Conservation (phyloP, 1,140 invertebrate genomes). For the Nasonia longicornis region DNA sequence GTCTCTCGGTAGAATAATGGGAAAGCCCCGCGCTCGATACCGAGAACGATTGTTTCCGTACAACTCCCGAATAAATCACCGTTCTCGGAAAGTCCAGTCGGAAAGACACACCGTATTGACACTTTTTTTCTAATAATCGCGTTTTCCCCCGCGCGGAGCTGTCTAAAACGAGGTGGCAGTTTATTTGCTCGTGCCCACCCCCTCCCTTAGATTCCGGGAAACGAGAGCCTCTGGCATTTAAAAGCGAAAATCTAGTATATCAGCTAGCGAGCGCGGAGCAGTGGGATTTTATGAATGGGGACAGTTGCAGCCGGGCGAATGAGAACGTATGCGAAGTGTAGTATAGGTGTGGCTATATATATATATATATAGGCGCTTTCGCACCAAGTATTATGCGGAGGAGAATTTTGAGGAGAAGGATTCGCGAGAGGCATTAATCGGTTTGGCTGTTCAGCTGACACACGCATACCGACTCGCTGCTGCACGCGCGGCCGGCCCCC, state of each 20-base stretch:
- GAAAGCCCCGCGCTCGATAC: background rate
- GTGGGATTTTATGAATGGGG: conserved; percentile 34
- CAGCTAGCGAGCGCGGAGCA: background rate
- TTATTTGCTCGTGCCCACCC: background rate
- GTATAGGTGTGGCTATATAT: background rate
- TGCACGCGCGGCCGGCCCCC: background rate
- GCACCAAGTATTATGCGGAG: background rate
- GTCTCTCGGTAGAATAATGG: too few species aligned
- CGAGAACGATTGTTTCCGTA: background rate
- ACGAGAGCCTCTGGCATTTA: background rate
- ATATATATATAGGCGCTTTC: background rate
- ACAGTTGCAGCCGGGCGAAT: background rate
- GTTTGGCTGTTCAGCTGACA: background rate
- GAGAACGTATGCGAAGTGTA: background rate
- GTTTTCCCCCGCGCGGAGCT: background rate
- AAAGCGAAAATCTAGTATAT: background rate
- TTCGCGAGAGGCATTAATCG: background rate
- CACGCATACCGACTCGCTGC: background rate
- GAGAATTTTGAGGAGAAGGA: background rate
- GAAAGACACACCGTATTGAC: background rate
- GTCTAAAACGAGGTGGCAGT: background rate
- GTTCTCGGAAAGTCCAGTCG: background rate
- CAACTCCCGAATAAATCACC: background rate
- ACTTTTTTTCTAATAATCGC: background rate
- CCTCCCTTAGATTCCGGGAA: background rate